A percentile compares a stretch with the other conserved stretches of the same genome.
phyloP scores from a whole-genome alignment of 2,888 invertebrate species.

The Folsomia manolachei region DNA sequence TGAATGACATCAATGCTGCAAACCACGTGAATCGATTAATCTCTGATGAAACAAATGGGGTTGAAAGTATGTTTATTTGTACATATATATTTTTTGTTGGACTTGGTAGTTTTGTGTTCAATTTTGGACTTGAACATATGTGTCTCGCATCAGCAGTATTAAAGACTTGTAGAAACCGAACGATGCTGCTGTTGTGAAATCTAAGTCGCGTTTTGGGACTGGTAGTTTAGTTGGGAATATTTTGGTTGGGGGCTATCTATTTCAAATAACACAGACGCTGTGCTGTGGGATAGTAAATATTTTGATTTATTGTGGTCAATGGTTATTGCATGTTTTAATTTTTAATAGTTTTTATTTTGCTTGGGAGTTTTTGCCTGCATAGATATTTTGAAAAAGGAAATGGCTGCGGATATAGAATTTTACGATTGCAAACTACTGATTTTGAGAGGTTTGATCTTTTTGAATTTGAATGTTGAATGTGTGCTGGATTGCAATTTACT shows the following conservation, averaged over 20 bases:
- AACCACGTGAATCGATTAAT: slow-evolving; percentile 39
- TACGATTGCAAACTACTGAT: slow-evolving; percentile 47
- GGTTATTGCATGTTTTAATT: slow-evolving; percentile 2
- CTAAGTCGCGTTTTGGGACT: too few relatives aligned
- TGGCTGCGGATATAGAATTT: slow-evolving; percentile 45
- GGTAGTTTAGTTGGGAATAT: too few relatives aligned
- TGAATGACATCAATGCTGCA: slow-evolving; percentile 37
- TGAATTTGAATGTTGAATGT: slow-evolving; percentile 6
- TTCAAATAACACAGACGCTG: too few relatives aligned
- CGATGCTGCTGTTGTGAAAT: too few relatives aligned
- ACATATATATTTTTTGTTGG: not conserved
- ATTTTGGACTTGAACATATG: not conserved
- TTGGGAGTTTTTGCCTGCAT: not conserved
- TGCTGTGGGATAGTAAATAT: too few relatives aligned
- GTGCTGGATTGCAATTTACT: not conserved
- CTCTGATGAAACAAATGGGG: slow-evolving; percentile 30
- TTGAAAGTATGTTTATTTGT: slow-evolving; percentile 43
- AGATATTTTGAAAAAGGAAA: slow-evolving; percentile 10
- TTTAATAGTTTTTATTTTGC: slow-evolving; percentile 4
- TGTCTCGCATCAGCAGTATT: too few relatives aligned
- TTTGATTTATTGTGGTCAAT: not conserved
- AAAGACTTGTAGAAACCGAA: too few relatives aligned
- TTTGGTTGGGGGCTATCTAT: too few relatives aligned
- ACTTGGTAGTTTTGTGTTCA: not conserved
- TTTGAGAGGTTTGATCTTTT: slow-evolving; percentile 46